Conservation (phyloP, 2,888 invertebrate genomes). For the Pegoplata infirma region DNA sequence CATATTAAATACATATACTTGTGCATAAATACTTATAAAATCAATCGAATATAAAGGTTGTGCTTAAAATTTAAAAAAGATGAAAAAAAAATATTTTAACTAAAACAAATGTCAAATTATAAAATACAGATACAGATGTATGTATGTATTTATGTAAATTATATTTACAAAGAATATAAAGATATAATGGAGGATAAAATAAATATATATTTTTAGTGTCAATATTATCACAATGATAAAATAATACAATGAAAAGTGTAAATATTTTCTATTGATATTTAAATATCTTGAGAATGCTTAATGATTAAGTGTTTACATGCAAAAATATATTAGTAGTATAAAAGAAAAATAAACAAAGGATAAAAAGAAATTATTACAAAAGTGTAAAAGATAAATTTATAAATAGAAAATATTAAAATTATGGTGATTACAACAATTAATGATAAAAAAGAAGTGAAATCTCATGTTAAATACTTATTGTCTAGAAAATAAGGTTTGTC, state of each 20-base stretch:
- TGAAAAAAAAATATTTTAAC: not conserved
- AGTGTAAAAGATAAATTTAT: not conserved
- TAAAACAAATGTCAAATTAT: slow-evolving; percentile 8
- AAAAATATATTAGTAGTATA: too few species aligned
- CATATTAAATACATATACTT: not conserved
- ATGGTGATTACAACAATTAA: not conserved
- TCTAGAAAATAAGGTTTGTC: not conserved
- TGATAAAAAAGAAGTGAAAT: not conserved
- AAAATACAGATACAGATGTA: slow-evolving; percentile 2
- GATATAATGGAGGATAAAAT: slow-evolving; percentile 8
- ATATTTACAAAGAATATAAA: not conserved
- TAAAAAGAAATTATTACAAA: not conserved
- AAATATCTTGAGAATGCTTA: slow-evolving; percentile 21
- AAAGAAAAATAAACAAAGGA: not conserved
- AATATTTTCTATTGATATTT: slow-evolving; percentile 17
- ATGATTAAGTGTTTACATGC: not conserved
- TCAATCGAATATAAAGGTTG: slow-evolving; percentile 30
- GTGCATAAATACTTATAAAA: too few species aligned
- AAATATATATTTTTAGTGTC: slow-evolving; percentile 25
- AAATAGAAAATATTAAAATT: not conserved
- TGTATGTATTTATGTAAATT: not conserved
- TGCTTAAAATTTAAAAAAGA: not conserved
- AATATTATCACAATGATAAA: slow-evolving; percentile 27
- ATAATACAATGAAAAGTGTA: slow-evolving; percentile 12
- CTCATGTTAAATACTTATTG: not conserved